phyloP scores from a whole-genome alignment of 2,797 vertebrate species.

The Sylvilagus floridanus region DNA sequence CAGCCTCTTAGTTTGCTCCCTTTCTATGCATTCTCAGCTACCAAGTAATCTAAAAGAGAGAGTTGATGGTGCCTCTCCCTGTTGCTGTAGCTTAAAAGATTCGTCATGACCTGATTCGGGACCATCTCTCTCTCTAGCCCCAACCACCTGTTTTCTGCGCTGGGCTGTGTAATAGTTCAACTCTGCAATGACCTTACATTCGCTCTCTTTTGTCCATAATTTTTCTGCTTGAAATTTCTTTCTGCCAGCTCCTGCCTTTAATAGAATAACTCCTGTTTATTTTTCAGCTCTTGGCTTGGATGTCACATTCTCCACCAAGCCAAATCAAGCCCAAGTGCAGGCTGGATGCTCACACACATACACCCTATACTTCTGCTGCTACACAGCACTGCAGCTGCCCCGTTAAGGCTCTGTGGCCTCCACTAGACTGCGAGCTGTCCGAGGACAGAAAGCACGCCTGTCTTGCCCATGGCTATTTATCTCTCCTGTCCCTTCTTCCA shows the following conservation, averaged over 20 bases:
- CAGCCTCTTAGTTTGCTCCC: not conserved
- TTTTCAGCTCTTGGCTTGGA: not conserved
- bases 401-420: not conserved
- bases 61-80: not conserved
- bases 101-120: not conserved
- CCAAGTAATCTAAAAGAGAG: not conserved
- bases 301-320: not conserved
- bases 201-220: not conserved
- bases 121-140: not conserved
- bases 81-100: not conserved
- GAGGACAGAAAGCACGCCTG: not conserved
- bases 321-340: conserved; percentile 28
- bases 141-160: not conserved
- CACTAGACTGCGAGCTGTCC: not conserved
- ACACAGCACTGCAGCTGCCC: not conserved
- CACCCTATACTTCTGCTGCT: not conserved
- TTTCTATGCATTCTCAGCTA: not conserved
- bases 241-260: not conserved
- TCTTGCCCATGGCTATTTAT: not conserved
- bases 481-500: not conserved
- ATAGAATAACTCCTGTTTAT: not conserved
- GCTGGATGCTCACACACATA: not conserved
- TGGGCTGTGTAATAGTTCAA: not conserved
- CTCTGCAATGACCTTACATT: not conserved
- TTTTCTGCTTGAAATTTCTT: not conserved